Evolutionary conservation across 37 sponge, comb jelly and placozoan species (phyloP).

Genomic region (Crambe crambe): DNA sequence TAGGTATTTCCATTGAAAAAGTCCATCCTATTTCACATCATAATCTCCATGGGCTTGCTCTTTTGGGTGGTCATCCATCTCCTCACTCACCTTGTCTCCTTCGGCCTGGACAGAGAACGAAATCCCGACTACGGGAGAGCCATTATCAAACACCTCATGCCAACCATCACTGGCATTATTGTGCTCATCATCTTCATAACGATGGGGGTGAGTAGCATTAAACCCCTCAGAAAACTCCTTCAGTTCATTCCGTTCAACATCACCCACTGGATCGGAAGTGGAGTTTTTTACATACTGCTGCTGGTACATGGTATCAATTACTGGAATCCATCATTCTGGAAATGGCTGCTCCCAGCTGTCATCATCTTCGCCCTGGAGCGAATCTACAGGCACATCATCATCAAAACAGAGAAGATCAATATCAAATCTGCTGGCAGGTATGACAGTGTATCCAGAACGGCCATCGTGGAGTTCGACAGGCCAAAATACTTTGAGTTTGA

Average conservation of each 20-base stretch:
- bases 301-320: slow-evolving; percentile 49
- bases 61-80: slow-evolving; percentile 46
- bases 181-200: slow-evolving; percentile 17
- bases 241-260: slow-evolving; percentile 54
- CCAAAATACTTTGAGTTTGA: slow-evolving; percentile 38
- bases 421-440: slow-evolving; percentile 35
- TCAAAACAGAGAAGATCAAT: not conserved
- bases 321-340: slow-evolving; percentile 63
- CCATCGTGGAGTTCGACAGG: slow-evolving; percentile 42
- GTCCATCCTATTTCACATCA: slow-evolving; percentile 24
- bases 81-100: slow-evolving; percentile 37
- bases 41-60: slow-evolving; percentile 11
- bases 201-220: slow-evolving; percentile 30
- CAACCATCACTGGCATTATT: slow-evolving; percentile 43
- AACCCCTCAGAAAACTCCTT: slow-evolving; percentile 4
- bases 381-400: slow-evolving; percentile 16
- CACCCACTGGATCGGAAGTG: slow-evolving; percentile 37
- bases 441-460: slow-evolving; percentile 38
- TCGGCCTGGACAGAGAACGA: slow-evolving; percentile 20
- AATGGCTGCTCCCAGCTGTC: slow-evolving; percentile 52
- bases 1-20: slow-evolving; percentile 51
- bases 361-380: slow-evolving; percentile 40
- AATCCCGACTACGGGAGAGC: not conserved
- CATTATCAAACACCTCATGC: slow-evolving; percentile 17
- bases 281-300: slow-evolving; percentile 34